Conservation (phyloP, 2,888 invertebrate species). For the Eupithecia inturbata region DNA sequence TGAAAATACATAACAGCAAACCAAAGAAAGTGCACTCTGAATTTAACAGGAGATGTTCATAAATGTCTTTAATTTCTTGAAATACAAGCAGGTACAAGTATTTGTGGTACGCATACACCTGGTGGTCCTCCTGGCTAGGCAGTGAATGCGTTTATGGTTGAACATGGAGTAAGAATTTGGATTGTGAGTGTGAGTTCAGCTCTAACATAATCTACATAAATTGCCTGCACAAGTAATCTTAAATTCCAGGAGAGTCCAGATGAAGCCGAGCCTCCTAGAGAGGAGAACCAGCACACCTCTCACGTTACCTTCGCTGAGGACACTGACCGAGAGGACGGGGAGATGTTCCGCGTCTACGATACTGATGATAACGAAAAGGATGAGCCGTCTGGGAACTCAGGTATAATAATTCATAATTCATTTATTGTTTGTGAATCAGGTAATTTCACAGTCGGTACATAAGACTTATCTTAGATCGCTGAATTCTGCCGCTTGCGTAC, state of each 20-base stretch:
- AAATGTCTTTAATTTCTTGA: not conserved
- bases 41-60: not conserved
- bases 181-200: too few relatives aligned
- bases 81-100: too few relatives aligned
- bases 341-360: conserved; percentile 66
- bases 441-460: too few relatives aligned
- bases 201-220: not conserved
- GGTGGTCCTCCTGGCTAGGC: too few relatives aligned
- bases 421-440: too few relatives aligned
- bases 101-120: too few relatives aligned
- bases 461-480: too few relatives aligned
- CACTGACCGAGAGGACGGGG: conserved; percentile 49
- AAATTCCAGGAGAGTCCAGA: not conserved
- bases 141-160: too few relatives aligned
- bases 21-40: not conserved
- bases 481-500: too few relatives aligned
- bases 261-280: conserved; percentile 35
- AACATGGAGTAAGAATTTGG: too few relatives aligned
- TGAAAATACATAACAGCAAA: not conserved
- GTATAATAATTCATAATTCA: conserved; percentile 12
- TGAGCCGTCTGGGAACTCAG: conserved; percentile 54
- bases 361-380: conserved; percentile 52
- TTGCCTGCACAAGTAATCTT: too few relatives aligned
- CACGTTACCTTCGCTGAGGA: conserved; percentile 56
- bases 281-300: conserved; percentile 44